These are phyloP conservation scores for zebrafish (Danio rerio) DNA, from an alignment of 2,113 vertebrate species.

Conservation along the genomic window DNA sequence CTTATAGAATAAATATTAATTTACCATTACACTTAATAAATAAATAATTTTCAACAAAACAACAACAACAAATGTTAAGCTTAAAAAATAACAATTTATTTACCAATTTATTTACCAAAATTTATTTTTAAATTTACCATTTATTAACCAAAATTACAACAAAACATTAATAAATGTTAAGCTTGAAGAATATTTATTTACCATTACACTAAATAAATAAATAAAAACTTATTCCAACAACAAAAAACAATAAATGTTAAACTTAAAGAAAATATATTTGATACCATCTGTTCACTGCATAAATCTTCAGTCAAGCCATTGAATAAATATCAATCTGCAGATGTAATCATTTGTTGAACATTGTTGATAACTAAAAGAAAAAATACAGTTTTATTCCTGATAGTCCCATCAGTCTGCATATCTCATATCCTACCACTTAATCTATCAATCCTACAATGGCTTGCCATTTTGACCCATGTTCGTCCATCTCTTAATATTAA, in stretches of 20 bases:
- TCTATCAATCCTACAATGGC: conserved; percentile 41
- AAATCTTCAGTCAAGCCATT: neutral
- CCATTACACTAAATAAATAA: too few relatives aligned
- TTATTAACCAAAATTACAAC: neutral
- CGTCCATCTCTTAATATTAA: conserved; percentile 41
- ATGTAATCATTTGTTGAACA: neutral
- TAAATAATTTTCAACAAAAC: too few relatives aligned
- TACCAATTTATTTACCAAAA: too few relatives aligned
- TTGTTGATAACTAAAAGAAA: neutral
- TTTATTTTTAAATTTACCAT: too few relatives aligned
- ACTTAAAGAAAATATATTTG: neutral
- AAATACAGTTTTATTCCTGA: neutral
- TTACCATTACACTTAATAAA: too few relatives aligned
- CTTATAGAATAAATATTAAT: too few relatives aligned
- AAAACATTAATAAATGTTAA: neutral
- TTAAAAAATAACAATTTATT: too few relatives aligned
- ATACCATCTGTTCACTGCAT: neutral
- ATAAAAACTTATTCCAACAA: neutral
- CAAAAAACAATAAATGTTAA: neutral
- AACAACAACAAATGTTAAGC: too few relatives aligned
- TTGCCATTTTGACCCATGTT: conserved; percentile 24
- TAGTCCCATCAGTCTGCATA: neutral
- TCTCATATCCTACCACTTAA: neutral
- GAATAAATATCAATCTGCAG: neutral
- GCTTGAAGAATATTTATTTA: neutral